Evolutionary conservation across 1,140 invertebrate genomes (phyloP).

Genomic region (Temnothorax longispinosus): DNA sequence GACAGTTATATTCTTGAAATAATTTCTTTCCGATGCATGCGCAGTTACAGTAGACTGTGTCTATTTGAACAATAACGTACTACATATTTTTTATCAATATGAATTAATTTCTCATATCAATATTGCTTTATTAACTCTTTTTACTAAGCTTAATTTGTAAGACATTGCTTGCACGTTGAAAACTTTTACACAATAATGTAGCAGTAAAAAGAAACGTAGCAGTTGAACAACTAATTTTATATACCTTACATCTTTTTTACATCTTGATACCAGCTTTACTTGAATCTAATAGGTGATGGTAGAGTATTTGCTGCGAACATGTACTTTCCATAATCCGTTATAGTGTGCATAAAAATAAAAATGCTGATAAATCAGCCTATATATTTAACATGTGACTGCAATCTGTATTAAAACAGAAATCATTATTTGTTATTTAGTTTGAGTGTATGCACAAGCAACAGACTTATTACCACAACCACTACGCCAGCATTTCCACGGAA

Average conservation of each 20-base stretch:
- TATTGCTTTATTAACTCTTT: constrained; percentile 60
- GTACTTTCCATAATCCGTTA: neutral
- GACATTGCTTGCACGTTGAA: constrained; percentile 55
- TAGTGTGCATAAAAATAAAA: no score
- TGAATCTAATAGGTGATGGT: constrained; percentile 26
- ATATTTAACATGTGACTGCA: no score
- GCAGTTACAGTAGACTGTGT: constrained; percentile 38
- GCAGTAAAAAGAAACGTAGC: neutral
- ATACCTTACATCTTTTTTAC: constrained; percentile 23
- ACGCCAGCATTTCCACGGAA: no score
- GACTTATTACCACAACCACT: no score
- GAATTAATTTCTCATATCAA: constrained; percentile 31
- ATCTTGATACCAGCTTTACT: constrained; percentile 61
- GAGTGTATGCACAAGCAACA: no score
- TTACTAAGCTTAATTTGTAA: constrained; percentile 44
- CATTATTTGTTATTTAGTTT: no score
- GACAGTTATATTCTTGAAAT: constrained; percentile 9
- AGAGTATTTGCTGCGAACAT: constrained; percentile 21
- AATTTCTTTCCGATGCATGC: constrained; percentile 35
- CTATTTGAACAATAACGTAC: constrained; percentile 12
- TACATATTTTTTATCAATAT: neutral
- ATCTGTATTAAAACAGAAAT: no score
- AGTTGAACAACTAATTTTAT: constrained; percentile 21
- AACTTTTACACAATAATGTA: constrained; percentile 14
- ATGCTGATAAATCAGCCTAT: no score